phyloP scores from a whole-genome alignment of 2,113 vertebrate species.

The Centropus unirufus region DNA sequence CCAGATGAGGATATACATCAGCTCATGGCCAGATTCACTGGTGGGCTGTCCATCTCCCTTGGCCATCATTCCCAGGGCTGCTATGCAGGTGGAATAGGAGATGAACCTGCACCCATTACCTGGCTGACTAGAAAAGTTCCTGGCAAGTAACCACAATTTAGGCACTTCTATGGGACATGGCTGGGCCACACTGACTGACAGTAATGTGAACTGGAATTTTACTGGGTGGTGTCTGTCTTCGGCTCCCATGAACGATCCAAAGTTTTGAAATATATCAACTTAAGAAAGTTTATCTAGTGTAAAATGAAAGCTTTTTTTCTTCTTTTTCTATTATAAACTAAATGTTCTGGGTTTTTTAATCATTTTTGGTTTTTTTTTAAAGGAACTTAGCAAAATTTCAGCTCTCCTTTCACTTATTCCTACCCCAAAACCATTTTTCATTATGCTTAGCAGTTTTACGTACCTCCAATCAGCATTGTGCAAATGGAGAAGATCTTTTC shows the following conservation, averaged over 20 bases:
- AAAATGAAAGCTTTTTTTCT: not conserved
- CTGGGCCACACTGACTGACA: not conserved
- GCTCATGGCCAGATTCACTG: not conserved
- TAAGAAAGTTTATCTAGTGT: not conserved
- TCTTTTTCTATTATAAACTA: not conserved
- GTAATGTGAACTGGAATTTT: not conserved
- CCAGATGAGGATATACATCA: rapidly evolving
- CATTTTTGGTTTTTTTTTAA: not conserved
- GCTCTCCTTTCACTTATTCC: not conserved
- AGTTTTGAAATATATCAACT: not conserved
- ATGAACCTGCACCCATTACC: rapidly evolving
- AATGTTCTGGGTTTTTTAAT: not conserved
- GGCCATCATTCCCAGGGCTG: not conserved
- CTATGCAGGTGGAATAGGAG: not conserved
- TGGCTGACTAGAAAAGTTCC: not conserved
- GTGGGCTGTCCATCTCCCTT: not conserved
- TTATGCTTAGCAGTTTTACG: not conserved
- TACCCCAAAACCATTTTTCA: rapidly evolving
- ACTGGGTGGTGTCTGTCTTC: not conserved
- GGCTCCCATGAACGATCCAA: not conserved
- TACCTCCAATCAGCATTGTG: conserved; percentile 97
- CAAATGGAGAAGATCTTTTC: conserved; percentile 99
- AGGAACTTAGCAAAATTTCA: not conserved
- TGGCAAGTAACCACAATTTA: not conserved
- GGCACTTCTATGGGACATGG: too few species aligned